These are phyloP conservation scores for Carcinoscorpius rotundicauda DNA, from an alignment of 1,140 invertebrate species.

Conservation along the genomic window DNA sequence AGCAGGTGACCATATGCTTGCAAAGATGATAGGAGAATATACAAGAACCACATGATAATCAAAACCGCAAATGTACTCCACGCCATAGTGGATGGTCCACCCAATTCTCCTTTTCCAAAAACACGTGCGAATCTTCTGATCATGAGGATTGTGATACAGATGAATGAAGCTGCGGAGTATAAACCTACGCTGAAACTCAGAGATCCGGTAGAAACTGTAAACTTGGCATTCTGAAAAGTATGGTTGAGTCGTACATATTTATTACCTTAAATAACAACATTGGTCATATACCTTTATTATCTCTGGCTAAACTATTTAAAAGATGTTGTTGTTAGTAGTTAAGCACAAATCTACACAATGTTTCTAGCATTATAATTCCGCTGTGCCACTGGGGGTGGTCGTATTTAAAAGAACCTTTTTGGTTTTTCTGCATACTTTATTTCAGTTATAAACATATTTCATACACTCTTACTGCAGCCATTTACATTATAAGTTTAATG, in stretches of 20 bases:
- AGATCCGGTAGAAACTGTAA: slow-evolving; percentile 40
- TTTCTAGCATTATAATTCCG: too few relatives aligned
- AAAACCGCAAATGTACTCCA: slow-evolving; percentile 34
- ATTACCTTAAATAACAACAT: too few relatives aligned
- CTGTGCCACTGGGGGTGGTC: too few relatives aligned
- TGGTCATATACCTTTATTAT: background rate
- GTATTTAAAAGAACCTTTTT: too few relatives aligned
- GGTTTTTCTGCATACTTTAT: too few relatives aligned
- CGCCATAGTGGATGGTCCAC: slow-evolving; percentile 37
- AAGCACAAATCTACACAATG: too few relatives aligned
- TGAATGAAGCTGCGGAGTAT: slow-evolving; percentile 39
- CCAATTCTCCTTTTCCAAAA: slow-evolving; percentile 47
- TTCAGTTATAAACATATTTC: too few relatives aligned
- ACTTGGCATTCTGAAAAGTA: slow-evolving; percentile 35
- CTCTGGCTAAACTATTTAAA: background rate
- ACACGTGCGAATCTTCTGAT: slow-evolving; percentile 35
- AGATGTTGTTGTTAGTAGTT: too few relatives aligned
- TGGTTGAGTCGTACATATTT: background rate
- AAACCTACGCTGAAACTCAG: slow-evolving; percentile 46
- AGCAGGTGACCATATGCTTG: slow-evolving; percentile 10
- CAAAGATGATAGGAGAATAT: slow-evolving; percentile 37
- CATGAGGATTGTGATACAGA: slow-evolving; percentile 39
- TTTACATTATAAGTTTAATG: too few relatives aligned
- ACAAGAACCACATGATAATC: slow-evolving; percentile 41
- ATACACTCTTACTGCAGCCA: too few relatives aligned